These are phyloP conservation scores for Bicyclus anynana DNA, from an alignment of 1,140 invertebrate species.

Conservation along the genomic window DNA sequence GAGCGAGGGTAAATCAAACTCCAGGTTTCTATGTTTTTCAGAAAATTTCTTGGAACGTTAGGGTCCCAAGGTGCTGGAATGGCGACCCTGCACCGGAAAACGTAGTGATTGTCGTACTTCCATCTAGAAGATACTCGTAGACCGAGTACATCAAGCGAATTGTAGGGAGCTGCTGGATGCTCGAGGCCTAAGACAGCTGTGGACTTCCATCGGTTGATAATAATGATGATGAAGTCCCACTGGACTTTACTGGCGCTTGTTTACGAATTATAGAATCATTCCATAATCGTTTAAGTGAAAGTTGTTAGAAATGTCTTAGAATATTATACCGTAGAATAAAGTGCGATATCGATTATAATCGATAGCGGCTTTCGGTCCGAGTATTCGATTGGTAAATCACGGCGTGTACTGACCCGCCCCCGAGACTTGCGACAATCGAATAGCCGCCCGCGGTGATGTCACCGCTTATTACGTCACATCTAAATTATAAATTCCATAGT, in stretches of 20 bases:
- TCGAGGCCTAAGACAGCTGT: no score
- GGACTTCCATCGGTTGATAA: no score
- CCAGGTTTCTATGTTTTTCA: no score
- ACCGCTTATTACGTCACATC: constrained; percentile 39
- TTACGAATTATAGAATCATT: background rate
- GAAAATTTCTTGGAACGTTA: no score
- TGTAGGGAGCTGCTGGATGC: no score
- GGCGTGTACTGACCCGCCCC: constrained; percentile 56
- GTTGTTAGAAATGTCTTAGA: background rate
- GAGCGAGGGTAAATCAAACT: no score
- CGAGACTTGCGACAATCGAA: constrained; percentile 47
- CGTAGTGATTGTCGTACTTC: no score
- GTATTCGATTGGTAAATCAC: constrained; percentile 64
- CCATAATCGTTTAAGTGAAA: background rate
- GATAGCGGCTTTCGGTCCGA: constrained; percentile 39
- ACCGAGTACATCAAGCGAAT: no score
- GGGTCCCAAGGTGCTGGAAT: no score
- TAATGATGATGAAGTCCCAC: no score
- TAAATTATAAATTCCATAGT: constrained; percentile 3
- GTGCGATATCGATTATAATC: constrained; percentile 53
- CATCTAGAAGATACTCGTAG: no score
- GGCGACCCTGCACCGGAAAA: no score
- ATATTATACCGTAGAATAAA: background rate
- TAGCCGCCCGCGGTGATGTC: constrained; percentile 43
- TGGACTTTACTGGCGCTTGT: background rate